Base-by-base conservation (phyloP, 37 sponge, comb jelly and placozoan species). In the Beroe forskalii region DNA sequence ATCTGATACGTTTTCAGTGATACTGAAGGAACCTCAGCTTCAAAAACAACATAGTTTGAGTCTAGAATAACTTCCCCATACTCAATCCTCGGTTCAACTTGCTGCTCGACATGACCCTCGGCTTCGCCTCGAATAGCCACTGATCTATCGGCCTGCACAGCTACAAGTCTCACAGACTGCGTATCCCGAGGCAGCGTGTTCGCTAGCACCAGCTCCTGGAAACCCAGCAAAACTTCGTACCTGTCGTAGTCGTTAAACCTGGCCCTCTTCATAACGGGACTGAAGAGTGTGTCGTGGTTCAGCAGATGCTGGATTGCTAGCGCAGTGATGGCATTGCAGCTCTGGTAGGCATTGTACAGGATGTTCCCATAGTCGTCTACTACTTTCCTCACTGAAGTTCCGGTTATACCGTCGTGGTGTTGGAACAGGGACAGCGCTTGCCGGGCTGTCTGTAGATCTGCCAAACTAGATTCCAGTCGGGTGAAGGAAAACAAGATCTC, bases 351-450 rank as follows among this genome's bases (percentile, higher is more conserved):
- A 37, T 69, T 36, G 72, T 36, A 69, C 72, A 69, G 66, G 4
- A 64, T 93, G 38, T 43, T 62, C 0, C 93, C 95, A 92, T 96
- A 97, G 94, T 97, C 98, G 42, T 72, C 62, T 17, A 96, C 94
- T 8, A 97, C 98, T 2, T 25, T 31, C 3, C 92, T 91, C 80
- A 93, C 93, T 0, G 98, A 93, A 3, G 98, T 97, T 1, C 95
- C 90, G 9, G 69, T 67, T 55, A 97, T 94, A 0, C 94, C 98
- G 91, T 97, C 98, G 42, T 97, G 98, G 48, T 97, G 98, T 41
- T 97, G 98, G 48, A 96, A 97, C 28, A 97, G 76, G n/a, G 91
- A 95, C 22, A 96, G 91, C 61, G 76, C 92, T 23, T 93, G 66
- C 17, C 98, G 91, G 24, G 95, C 69, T 31, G 37, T 20, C 0